Base-by-base conservation (phyloP, 2,888 invertebrate species). In the Cylloceria caligata region DNA sequence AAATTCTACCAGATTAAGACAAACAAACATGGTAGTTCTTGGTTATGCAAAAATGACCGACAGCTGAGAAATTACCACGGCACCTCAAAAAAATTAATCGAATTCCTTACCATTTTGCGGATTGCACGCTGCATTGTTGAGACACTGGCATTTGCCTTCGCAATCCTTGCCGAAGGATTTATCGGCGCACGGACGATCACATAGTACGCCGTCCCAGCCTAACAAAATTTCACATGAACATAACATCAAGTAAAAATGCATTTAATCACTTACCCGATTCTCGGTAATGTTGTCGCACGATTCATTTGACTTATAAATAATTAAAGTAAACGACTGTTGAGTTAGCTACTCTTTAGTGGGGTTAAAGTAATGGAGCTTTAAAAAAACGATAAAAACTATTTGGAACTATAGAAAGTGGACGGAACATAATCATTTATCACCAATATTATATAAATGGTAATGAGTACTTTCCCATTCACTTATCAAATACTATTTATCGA, bases 171-270 rank as follows among this genome's bases (percentile, higher is more conserved):
- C 99, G 89, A 95, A 98, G 39, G 95, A 96, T 90, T 96, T 96
- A 42, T 96, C 95, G 83, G 97, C 96, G 91, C 99, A 99, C 0
- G 97, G 97, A 45, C 97, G 94, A 91, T 98, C 98, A 91, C 99
- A 99, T 86, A 96, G 96, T 55, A 96, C 94, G 7, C 98, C 97
- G 87, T 95, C 95, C 95, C 96, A 97, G 76, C 94, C 94, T 92
- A 86, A 76, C 83, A 87, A 86, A 87, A 84, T 81, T 71, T 74
- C 13, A 84, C 45, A 75, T 55, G 47, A 34, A 21, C 67, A 52
- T 67, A 16, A 42, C 64, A 13, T 60, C 21, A 42, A 47, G 42
- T 30, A 67, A 73, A 47, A 21, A 6, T 52, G 13, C 24, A 60
- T 55, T 47, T 47, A 30, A 36, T 16, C 49, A 83, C 82, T 83